Evolutionary conservation across 2,797 vertebrate genomes (phyloP).

Genomic region (Catamblyrhynchus diadema): DNA sequence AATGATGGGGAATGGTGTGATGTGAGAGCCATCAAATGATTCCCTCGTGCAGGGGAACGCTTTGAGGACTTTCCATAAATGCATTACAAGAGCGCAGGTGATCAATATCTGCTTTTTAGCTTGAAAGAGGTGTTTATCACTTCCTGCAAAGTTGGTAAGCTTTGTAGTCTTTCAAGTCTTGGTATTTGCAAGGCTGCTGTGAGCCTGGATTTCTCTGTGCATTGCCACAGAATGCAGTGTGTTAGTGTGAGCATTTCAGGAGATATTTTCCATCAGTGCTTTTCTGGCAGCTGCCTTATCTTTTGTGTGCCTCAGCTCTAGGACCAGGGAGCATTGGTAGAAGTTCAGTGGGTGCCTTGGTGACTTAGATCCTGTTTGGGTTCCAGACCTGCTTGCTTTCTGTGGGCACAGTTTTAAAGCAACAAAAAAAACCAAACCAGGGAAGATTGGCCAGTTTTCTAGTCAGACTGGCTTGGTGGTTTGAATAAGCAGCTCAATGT

Average conservation of each 20-base stretch:
- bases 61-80: background rate
- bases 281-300: background rate
- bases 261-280: background rate
- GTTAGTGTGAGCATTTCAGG: accelerated
- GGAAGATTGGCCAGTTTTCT: background rate
- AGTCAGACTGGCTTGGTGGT: conserved; percentile 49
- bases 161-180: background rate
- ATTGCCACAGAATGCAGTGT: background rate
- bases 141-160: background rate
- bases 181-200: background rate
- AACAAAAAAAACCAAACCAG: background rate
- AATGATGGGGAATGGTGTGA: background rate
- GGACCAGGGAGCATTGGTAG: background rate
- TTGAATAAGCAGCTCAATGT: background rate
- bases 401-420: background rate
- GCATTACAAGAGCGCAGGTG: background rate
- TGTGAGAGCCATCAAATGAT: background rate
- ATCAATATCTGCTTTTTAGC: conserved; percentile 14
- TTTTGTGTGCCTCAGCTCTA: background rate
- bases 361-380: background rate
- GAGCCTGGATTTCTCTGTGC: background rate
- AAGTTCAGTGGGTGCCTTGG: background rate
- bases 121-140: background rate
- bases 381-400: background rate
- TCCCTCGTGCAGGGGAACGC: accelerated